A percentile compares a stretch with the other conserved stretches of the same genome.
Evolutionary conservation across 53 echinoderm and acorn worm genomes (phyloP).

Genomic region (Paracentrotus lividus): DNA sequence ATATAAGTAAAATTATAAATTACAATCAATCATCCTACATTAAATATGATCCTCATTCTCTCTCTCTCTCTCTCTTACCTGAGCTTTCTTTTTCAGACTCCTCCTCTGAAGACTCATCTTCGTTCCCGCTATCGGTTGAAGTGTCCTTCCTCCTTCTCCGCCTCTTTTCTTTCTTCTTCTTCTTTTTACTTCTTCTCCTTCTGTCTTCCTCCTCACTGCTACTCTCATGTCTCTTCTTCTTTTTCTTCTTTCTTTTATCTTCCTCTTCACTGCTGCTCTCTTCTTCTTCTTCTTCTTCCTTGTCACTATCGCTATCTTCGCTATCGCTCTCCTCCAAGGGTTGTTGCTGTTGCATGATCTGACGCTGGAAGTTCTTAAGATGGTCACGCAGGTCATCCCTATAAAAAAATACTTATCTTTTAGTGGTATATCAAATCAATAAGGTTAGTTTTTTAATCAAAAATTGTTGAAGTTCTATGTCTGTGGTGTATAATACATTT

Average conservation of each 20-base stretch:
- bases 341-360: conserved; percentile 96
- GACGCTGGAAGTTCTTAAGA: conserved; percentile 87
- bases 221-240: conserved; percentile 56
- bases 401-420: too few relatives aligned
- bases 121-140: conserved; percentile 60
- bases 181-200: conserved; percentile 35
- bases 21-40: neutral
- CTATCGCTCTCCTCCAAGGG: conserved; percentile 77
- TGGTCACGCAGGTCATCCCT: conserved; percentile 97
- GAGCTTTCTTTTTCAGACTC: conserved; percentile 52
- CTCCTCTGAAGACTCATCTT: conserved; percentile 57
- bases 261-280: conserved; percentile 34
- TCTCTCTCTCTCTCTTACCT: neutral
- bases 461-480: too few relatives aligned
- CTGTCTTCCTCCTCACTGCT: conserved; percentile 1
- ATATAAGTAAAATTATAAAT: too few relatives aligned
- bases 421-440: neutral
- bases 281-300: neutral
- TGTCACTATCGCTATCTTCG: conserved; percentile 34
- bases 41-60: neutral
- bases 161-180: conserved; percentile 41
- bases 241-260: conserved; percentile 29
- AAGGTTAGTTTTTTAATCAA: too few relatives aligned
- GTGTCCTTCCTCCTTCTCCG: neutral
- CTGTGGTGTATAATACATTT: too few relatives aligned